Evolutionary conservation across 1,140 invertebrate genomes (phyloP).

Genomic region (Heliconius himera): DNA sequence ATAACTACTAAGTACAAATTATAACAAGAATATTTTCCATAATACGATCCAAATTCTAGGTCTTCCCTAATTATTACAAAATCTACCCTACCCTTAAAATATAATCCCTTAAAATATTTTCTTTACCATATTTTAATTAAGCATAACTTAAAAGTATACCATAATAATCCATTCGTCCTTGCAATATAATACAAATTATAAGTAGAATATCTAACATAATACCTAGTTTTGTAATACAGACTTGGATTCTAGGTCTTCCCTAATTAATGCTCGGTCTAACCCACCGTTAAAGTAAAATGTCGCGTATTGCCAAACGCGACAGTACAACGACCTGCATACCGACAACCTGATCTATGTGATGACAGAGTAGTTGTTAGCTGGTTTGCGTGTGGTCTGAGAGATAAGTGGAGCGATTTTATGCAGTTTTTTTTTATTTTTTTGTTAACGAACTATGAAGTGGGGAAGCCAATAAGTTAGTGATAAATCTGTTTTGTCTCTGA

Average conservation of each 20-base stretch:
- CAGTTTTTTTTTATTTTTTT: too few relatives aligned
- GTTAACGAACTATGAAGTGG: too few relatives aligned
- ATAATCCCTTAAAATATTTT: too few relatives aligned
- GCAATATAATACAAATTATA: not conserved
- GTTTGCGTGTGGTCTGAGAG: slow-evolving; percentile 34
- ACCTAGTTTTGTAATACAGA: slow-evolving; percentile 49
- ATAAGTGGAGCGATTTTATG: slow-evolving; percentile 23
- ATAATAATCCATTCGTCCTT: not conserved
- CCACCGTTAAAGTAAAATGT: slow-evolving; percentile 58
- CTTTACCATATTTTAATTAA: too few relatives aligned
- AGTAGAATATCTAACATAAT: not conserved
- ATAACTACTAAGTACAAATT: too few relatives aligned
- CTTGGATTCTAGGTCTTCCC: slow-evolving; percentile 69
- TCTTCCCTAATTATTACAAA: too few relatives aligned
- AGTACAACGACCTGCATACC: slow-evolving; percentile 74
- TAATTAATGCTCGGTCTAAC: slow-evolving; percentile 66
- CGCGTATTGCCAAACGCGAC: slow-evolving; percentile 73
- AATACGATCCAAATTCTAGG: too few relatives aligned
- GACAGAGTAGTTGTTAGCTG: slow-evolving; percentile 69
- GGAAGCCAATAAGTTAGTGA: too few relatives aligned
- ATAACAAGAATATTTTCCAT: too few relatives aligned
- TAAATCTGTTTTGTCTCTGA: too few relatives aligned
- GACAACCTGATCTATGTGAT: slow-evolving; percentile 77
- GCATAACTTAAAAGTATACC: too few relatives aligned
- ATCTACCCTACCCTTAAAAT: too few relatives aligned